Percentiles rank a stretch among this genome's conserved stretches.
These are phyloP conservation scores for Petrophora chlorosata DNA, from an alignment of 2,888 invertebrate species.

Conservation along the genomic window DNA sequence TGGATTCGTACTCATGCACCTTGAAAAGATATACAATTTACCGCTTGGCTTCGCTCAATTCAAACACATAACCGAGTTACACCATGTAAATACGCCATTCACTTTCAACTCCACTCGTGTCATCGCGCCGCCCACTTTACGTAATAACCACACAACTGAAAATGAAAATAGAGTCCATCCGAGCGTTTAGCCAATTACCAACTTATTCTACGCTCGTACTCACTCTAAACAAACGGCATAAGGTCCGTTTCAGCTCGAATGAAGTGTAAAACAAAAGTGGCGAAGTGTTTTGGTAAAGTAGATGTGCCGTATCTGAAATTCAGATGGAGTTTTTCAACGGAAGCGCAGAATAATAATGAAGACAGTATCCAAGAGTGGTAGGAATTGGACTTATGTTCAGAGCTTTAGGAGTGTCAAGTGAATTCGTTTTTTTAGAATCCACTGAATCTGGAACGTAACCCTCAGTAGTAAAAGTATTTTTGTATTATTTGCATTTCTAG, in stretches of 20 bases:
- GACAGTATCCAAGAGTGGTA: conserved; percentile 17
- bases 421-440: too few relatives aligned
- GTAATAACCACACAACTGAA: conserved; percentile 44
- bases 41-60: background rate
- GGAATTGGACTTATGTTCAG: conserved; percentile 12
- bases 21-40: too few relatives aligned
- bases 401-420: background rate
- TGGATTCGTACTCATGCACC: too few relatives aligned
- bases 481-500: too few relatives aligned
- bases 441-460: too few relatives aligned
- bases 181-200: conserved; percentile 59
- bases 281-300: conserved; percentile 49
- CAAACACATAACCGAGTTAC: background rate
- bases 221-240: conserved; percentile 11
- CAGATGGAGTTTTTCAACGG: conserved; percentile 61
- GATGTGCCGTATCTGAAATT: conserved; percentile 62
- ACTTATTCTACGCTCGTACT: background rate
- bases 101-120: conserved; percentile 26
- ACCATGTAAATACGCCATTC: background rate
- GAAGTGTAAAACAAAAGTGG: conserved; percentile 24
- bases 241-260: conserved; percentile 31
- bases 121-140: conserved; percentile 32
- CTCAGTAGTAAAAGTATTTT: too few relatives aligned
- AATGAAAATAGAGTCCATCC: conserved; percentile 60
- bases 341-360: conserved; percentile 27